phyloP scores from a whole-genome alignment of 1,140 invertebrate genomes.

The Aphaenogaster rudis region DNA sequence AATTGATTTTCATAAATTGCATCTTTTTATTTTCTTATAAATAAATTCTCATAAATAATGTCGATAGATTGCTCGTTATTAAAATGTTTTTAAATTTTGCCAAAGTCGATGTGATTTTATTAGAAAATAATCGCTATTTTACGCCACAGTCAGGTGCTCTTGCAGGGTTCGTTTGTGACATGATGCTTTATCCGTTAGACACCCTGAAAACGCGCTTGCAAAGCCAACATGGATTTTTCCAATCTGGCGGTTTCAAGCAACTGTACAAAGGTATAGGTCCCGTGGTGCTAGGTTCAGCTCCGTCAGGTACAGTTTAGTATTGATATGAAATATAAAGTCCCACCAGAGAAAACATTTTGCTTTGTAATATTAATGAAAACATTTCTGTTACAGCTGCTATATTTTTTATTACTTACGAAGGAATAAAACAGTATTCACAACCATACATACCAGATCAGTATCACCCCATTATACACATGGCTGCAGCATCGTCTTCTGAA shows the following conservation, averaged over 20 bases:
- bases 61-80: neutral
- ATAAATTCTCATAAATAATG: neutral
- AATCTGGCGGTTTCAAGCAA: constrained; percentile 95
- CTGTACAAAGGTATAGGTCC: constrained; percentile 96
- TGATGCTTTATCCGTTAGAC: constrained; percentile 96
- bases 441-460: constrained; percentile 87
- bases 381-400: constrained; percentile 91
- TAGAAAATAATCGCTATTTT: constrained; percentile 53
- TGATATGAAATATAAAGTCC: neutral
- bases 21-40: neutral
- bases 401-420: constrained; percentile 98
- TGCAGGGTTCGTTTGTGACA: constrained; percentile 92
- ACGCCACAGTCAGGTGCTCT: constrained; percentile 90
- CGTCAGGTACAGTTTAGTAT: constrained; percentile 88
- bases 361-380: constrained; percentile 43
- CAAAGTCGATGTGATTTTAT: constrained; percentile 2
- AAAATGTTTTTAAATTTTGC: neutral
- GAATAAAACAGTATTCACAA: constrained; percentile 90
- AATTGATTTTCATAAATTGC: constrained; percentile 8
- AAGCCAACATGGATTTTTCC: constrained; percentile 94
- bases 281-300: constrained; percentile 94
- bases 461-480: constrained; percentile 93
- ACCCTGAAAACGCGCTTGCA: constrained; percentile 98
- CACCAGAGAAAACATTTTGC: neutral
- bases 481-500: constrained; percentile 94